Conservation (phyloP, 2,888 invertebrate species). For the Endomychus coccineus region DNA sequence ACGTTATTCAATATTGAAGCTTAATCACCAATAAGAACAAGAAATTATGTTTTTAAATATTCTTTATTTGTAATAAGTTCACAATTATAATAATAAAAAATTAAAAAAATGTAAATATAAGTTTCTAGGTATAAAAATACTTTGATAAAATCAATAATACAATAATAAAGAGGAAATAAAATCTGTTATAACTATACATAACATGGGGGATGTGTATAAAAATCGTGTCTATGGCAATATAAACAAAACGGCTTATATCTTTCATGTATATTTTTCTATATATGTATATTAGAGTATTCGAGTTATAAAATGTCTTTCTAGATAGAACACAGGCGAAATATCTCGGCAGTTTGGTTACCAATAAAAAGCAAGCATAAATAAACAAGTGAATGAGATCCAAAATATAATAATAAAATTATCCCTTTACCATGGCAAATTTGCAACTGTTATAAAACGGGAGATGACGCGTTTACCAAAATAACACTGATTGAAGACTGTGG, state of each 20-base stretch:
- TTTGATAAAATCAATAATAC: slow-evolving; percentile 43
- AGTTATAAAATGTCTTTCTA: slow-evolving; percentile 19
- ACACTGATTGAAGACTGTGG: slow-evolving; percentile 28
- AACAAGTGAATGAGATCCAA: slow-evolving; percentile 38
- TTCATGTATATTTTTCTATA: slow-evolving; percentile 21
- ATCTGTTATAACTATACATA: slow-evolving; percentile 44
- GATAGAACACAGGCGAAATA: slow-evolving; percentile 27
- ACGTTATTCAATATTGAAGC: no score
- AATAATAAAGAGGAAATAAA: slow-evolving; percentile 41
- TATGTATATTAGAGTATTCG: no score
- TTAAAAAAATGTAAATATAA: slow-evolving; percentile 43
- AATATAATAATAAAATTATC: slow-evolving; percentile 32
- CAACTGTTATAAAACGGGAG: slow-evolving; percentile 31
- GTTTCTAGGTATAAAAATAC: slow-evolving; percentile 41
- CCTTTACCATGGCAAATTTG: slow-evolving; percentile 40
- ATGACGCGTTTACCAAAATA: slow-evolving; percentile 23
- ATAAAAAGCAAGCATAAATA: slow-evolving; percentile 26
- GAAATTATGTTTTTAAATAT: no score
- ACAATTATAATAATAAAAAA: slow-evolving; percentile 42
- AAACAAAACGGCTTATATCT: slow-evolving; percentile 26
- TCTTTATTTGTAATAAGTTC: slow-evolving; percentile 38
- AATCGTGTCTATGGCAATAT: slow-evolving; percentile 36
- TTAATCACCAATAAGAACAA: no score
- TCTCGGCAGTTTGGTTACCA: slow-evolving; percentile 30
- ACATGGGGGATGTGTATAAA: slow-evolving; percentile 36